A percentile compares a stretch with the other conserved stretches of the same genome.
These are phyloP conservation scores for Gymnocephalus cernua DNA, from an alignment of 2,113 vertebrate genomes.

Conservation along the genomic window DNA sequence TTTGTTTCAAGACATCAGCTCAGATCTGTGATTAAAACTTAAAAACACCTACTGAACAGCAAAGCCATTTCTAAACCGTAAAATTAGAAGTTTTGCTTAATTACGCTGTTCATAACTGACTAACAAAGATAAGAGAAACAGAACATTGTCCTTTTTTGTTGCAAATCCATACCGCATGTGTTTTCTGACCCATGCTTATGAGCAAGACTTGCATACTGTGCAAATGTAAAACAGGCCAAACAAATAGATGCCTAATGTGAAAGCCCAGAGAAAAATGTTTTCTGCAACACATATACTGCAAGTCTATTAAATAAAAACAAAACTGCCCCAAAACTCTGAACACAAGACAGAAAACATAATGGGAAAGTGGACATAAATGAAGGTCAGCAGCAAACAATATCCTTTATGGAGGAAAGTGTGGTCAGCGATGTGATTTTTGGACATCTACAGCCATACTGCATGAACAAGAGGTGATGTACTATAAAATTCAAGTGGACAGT, in stretches of 20 bases:
- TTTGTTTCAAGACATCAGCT: not conserved
- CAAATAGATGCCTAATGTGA: not conserved
- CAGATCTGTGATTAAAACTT: not conserved
- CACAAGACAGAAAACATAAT: not conserved
- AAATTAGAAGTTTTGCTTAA: not conserved
- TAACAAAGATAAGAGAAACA: not conserved
- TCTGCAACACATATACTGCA: not conserved
- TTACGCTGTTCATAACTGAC: not conserved
- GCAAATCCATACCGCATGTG: not conserved
- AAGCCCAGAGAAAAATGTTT: not conserved
- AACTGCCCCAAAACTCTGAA: not conserved
- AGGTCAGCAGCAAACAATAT: not conserved
- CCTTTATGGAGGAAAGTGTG: not conserved
- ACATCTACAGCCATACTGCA: not conserved
- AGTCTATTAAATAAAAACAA: not conserved
- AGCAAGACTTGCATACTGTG: not conserved
- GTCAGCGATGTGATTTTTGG: conserved; percentile 12
- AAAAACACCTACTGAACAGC: not conserved
- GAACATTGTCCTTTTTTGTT: not conserved
- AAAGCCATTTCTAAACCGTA: not conserved
- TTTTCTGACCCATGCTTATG: not conserved
- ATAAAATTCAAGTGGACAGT: conserved; percentile 10
- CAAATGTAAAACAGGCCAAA: not conserved
- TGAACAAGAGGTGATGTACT: not conserved
- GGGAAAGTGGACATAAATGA: not conserved